phyloP scores from a whole-genome alignment of 2,797 vertebrate genomes.

The Gallirallus australis region DNA sequence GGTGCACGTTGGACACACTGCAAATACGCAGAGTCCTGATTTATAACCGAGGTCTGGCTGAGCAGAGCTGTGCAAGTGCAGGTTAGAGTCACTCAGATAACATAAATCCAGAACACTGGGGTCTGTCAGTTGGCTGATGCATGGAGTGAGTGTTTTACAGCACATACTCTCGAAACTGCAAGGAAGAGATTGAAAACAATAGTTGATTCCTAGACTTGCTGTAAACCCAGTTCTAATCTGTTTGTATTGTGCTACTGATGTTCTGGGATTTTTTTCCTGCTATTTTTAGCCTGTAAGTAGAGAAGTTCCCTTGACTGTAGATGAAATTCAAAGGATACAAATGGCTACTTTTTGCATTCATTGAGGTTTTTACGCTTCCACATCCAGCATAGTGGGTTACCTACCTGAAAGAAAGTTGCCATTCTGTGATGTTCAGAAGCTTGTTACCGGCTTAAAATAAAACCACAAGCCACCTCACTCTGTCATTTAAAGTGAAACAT shows the following conservation, averaged over 20 bases:
- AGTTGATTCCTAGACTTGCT: not conserved
- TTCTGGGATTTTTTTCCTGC: not conserved
- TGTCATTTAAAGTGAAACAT: not conserved
- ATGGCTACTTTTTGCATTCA: not conserved
- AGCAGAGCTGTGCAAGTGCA: not conserved
- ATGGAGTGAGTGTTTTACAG: not conserved
- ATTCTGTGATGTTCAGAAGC: not conserved
- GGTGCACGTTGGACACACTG: not conserved
- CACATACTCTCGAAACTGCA: not conserved
- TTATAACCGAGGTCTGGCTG: not conserved
- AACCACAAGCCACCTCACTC: fast-evolving
- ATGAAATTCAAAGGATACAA: not conserved
- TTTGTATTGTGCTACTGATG: not conserved
- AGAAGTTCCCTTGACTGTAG: not conserved
- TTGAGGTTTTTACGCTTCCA: not conserved
- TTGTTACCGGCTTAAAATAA: not conserved
- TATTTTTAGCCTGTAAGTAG: not conserved
- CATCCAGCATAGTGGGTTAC: not conserved
- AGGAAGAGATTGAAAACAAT: not conserved
- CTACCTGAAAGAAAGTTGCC: not conserved
- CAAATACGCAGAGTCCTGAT: not conserved
- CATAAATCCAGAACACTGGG: not conserved
- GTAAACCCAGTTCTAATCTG: not conserved
- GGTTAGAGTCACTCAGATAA: constrained; percentile 24
- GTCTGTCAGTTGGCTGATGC: not conserved